Conservation (phyloP, 2,113 vertebrate genomes). For the Anseranas semipalmata region DNA sequence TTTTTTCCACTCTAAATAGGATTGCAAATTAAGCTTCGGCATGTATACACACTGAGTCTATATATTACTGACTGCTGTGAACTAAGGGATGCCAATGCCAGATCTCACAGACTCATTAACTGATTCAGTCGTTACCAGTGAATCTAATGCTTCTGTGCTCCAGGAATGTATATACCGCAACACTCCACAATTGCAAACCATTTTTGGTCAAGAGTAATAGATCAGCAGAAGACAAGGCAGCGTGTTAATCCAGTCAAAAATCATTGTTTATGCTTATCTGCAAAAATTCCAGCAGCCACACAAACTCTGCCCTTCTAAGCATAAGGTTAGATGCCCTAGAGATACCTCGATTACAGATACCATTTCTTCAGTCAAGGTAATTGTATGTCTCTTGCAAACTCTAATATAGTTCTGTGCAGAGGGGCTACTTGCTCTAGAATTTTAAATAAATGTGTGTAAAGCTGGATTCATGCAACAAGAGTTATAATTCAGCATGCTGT, state of each 20-base stretch:
- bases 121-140: not conserved
- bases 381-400: not conserved
- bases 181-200: not conserved
- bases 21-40: slow-evolving; percentile 70
- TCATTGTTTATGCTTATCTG: not conserved
- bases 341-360: not conserved
- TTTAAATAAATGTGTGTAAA: not conserved
- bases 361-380: not conserved
- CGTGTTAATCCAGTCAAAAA: not conserved
- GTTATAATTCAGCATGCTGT: not conserved
- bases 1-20: slow-evolving; percentile 69
- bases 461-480: not conserved
- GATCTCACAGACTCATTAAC: slow-evolving; percentile 40
- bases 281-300: not conserved
- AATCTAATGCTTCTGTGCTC: not conserved
- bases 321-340: not conserved
- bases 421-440: not conserved
- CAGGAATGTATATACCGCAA: not conserved
- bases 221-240: slow-evolving; percentile 6
- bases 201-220: slow-evolving; percentile 32
- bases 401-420: not conserved
- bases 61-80: slow-evolving; percentile 58
- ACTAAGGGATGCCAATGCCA: slow-evolving; percentile 48
- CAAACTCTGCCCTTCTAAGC: not conserved
- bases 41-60: slow-evolving; percentile 32